Evolutionary conservation across 1,140 invertebrate species (phyloP), one percentile per base, ranked within the genome.

Genomic region (Drosophila seguyi): DNA sequence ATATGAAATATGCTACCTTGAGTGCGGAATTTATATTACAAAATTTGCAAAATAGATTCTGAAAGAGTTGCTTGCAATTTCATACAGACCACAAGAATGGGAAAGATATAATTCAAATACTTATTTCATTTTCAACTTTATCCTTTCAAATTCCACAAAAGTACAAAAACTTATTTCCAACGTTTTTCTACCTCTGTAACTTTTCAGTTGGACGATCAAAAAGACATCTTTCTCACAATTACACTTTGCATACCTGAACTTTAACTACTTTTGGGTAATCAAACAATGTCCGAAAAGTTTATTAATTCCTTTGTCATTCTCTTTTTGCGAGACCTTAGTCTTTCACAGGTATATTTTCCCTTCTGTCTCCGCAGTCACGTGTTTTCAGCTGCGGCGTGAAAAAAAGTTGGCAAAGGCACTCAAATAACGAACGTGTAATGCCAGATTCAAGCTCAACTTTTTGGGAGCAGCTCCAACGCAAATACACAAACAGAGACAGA

Each of bases 391-490:
- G 44, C 38, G 60, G 56, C 68, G 68, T 63, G 44, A 79, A 67
- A 86, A 86, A 69, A 71, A 63, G 59, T 79, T 71, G 65, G 52
- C 61, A 22, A 44, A 53, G 47, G 50, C 75, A 59, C 48, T 72
- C 62, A 66, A n/a, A 31, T 48, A 55, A n/a, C 47, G 61, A 41
- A 76, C 55, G 55, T 76, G 62, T 76, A 75, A 76, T 76, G 45
- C 48, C 41, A 59, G 47, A 77, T 77, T 76, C 74, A 50, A 57
- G 73, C 74, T 71, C 81, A 87, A 87, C 75, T 86, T 87, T 72
- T 65, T 27, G 42, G 31, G 25, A 47, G 41, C 50, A 27, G 50
- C 38, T 52, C 31, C 55, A 60, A 60, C 42, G 34, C 47, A 55
- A 69, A 72, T 57, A 72, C 42, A 36, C 61, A 67, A 60, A 57